Conservation (phyloP, 2,888 invertebrate genomes). For the Netelia virgata region DNA sequence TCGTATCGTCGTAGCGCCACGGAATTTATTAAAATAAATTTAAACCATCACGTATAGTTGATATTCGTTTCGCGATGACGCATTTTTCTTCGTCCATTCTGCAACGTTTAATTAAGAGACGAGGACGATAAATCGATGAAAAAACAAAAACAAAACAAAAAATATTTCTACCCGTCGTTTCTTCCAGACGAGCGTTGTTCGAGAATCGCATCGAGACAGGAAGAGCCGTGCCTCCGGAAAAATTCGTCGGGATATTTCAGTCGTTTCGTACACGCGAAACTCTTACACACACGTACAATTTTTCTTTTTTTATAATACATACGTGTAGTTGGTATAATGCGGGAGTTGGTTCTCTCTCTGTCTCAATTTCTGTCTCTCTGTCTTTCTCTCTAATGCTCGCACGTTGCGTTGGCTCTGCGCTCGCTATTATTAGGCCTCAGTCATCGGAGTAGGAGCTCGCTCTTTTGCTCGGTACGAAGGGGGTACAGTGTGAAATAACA, state of each 20-base stretch:
- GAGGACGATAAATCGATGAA: not conserved
- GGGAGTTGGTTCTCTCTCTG: constrained; percentile 27
- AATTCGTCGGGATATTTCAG: constrained; percentile 56
- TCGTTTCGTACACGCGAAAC: constrained; percentile 35
- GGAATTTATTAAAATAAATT: constrained; percentile 54
- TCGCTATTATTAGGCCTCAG: constrained; percentile 83
- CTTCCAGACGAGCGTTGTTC: not conserved
- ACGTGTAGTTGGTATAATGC: constrained; percentile 7
- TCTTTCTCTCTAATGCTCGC: constrained; percentile 9
- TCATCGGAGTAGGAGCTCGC: constrained; percentile 77
- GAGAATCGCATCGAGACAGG: constrained; percentile 25
- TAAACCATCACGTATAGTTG: not conserved
- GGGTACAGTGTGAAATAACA: constrained; percentile 64
- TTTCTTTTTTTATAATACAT: not conserved
- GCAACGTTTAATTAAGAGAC: too few species aligned
- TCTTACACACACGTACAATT: not conserved
- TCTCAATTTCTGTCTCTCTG: constrained; percentile 7
- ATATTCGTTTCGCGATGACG: not conserved
- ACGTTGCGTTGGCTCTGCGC: constrained; percentile 47
- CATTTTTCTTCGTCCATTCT: too few species aligned
- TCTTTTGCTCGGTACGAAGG: constrained; percentile 45
- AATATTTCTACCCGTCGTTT: not conserved
- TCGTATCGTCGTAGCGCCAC: constrained; percentile 22
- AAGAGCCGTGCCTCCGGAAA: constrained; percentile 45
- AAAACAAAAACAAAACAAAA: not conserved